Evolutionary conservation across 2,797 vertebrate genomes (phyloP).

Genomic region (Urosaurus nigricauda): DNA sequence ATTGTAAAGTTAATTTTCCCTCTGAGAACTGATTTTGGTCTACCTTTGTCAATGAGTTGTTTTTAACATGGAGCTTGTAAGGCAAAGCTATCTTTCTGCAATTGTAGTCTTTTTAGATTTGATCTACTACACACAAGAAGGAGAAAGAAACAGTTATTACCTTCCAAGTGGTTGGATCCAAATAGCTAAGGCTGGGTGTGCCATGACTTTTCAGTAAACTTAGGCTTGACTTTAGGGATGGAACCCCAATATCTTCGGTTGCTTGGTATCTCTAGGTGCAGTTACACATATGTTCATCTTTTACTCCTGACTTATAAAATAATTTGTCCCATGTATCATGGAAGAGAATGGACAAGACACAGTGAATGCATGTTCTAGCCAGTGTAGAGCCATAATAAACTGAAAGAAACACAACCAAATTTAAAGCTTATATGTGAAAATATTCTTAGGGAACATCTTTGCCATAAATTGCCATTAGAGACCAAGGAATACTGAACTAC

Average conservation of each 20-base stretch:
- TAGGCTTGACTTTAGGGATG: not conserved
- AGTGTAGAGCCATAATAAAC: not conserved
- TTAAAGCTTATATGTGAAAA: not conserved
- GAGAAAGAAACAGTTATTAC: not conserved
- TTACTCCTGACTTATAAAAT: not conserved
- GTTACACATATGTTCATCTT: not conserved
- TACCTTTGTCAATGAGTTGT: conserved; percentile 12
- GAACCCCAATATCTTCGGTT: not conserved
- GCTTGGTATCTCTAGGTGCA: not conserved
- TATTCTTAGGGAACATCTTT: not conserved
- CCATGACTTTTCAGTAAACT: not conserved
- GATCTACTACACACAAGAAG: not conserved
- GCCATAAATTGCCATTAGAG: not conserved
- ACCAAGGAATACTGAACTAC: not conserved
- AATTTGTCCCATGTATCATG: not conserved
- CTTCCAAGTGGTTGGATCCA: not conserved
- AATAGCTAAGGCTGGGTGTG: no score
- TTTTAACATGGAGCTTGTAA: conserved; percentile 1
- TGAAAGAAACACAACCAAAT: not conserved
- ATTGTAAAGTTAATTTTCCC: conserved; percentile 41
- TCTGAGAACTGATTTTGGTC: not conserved
- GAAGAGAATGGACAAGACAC: not conserved
- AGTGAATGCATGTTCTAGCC: not conserved
- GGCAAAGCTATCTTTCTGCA: not conserved
- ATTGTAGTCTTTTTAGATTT: not conserved